Percentiles rank a stretch among this genome's conserved stretches.
These are phyloP conservation scores for Drosophila orena DNA, from an alignment of 1,140 invertebrate genomes.

Conservation along the genomic window DNA sequence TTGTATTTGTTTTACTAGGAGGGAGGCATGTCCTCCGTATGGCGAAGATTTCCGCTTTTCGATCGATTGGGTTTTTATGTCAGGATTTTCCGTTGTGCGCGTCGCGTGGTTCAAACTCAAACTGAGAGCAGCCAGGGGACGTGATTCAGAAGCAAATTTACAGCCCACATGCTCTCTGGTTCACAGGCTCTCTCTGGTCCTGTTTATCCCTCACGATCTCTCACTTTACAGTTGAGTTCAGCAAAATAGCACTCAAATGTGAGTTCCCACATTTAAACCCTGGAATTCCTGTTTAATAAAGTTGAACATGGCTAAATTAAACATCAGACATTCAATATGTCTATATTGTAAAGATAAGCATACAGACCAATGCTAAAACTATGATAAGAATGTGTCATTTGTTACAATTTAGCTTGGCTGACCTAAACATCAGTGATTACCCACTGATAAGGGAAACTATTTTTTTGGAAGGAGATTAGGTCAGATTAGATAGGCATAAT, in stretches of 20 bases:
- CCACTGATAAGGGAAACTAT: neutral
- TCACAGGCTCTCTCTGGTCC: conserved; percentile 5
- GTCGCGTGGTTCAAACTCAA: conserved; percentile 50
- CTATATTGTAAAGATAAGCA: too few relatives aligned
- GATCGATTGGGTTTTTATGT: conserved; percentile 26
- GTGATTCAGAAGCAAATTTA: conserved; percentile 52
- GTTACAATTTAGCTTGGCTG: neutral
- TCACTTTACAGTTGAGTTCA: neutral
- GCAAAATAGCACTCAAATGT: neutral
- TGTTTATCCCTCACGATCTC: conserved; percentile 2
- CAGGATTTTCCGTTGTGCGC: conserved; percentile 58
- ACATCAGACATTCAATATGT: too few relatives aligned
- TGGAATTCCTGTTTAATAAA: too few relatives aligned
- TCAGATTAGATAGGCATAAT: neutral
- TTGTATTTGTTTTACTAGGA: neutral
- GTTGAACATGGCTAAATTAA: too few relatives aligned
- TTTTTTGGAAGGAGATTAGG: neutral
- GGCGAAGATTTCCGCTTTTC: conserved; percentile 1
- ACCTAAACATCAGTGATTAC: neutral
- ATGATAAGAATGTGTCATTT: neutral
- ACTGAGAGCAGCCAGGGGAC: conserved; percentile 51
- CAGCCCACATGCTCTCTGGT: conserved; percentile 10
- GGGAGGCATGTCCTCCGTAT: neutral
- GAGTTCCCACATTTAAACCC: too few relatives aligned
- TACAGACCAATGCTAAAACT: too few relatives aligned